Evolutionary conservation across 2,113 vertebrate genomes (phyloP), one percentile per base, ranked within the genome.

Genomic region (Rhabdornis inornatus): DNA sequence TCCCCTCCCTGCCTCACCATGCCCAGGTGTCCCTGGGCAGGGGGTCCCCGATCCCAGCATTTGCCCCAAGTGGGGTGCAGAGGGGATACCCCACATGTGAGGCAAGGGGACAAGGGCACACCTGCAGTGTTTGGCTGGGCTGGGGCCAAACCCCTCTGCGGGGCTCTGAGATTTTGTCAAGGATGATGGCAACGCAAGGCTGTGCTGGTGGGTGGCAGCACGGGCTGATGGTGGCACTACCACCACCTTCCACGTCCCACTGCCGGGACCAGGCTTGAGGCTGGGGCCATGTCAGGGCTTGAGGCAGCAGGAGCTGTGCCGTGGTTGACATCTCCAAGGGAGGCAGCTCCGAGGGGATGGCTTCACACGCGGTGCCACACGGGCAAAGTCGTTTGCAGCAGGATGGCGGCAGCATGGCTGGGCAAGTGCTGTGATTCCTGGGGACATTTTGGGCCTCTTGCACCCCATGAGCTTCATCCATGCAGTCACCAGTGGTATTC

Each of bases 311-410:
- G 56, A 57, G n/a, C 50, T 40, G 24, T 33, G 25, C 35, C 0
- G 1, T 6, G 24, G 49, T 7, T 9, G 37, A 4, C 14, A 10
- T 27, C n/a, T 68, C 42, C 5, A 2, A 35, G 35, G 56, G 47
- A 61, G 50, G 69, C 13, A 35, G 76, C 39, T 66, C 81, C 0
- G 2, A 39, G 13, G 66, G 33, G 37, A 35, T 0, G 1, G 49
- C 44, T 53, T 45, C 9, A 0, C 25, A 30, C 0, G 0, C 0
- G 2, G 56, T 30, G 52, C 45, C 30, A 3, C 6, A 1, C 0
- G 0, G 60, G 35, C 39, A 21, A 13, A 42, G 45, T 17, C 2
- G 1, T 66, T 75, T 57, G 60, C 15, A 19, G 28, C 52, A 28
- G 87, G 70, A 47, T 2, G 87, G 82, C 0, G 2, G 56, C 7